Conservation (phyloP, 2,888 invertebrate species). For the Nomada goodeniana region DNA sequence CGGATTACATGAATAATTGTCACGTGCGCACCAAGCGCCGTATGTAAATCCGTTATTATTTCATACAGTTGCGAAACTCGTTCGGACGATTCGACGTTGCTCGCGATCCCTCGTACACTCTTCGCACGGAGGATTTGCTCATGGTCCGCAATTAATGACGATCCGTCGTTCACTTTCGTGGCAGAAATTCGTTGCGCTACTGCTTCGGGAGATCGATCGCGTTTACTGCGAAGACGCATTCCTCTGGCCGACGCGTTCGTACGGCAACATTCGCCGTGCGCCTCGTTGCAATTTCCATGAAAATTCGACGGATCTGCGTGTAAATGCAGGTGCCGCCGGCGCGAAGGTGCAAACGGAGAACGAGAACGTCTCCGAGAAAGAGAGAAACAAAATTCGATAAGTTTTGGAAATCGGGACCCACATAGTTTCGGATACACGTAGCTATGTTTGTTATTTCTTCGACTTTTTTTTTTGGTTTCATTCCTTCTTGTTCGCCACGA, state of each 20-base stretch:
- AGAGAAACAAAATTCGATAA: conserved; percentile 41
- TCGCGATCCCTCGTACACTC: conserved; percentile 37
- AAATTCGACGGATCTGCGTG: too few relatives aligned
- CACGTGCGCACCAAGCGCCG: conserved; percentile 60
- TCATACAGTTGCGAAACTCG: conserved; percentile 63
- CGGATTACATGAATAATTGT: conserved; percentile 72
- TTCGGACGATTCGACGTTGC: conserved; percentile 54
- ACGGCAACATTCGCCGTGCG: background rate
- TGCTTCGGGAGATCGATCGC: conserved; percentile 10
- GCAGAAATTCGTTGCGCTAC: background rate
- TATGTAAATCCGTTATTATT: conserved; percentile 68
- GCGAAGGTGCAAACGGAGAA: too few relatives aligned
- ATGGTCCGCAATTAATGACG: conserved; percentile 45
- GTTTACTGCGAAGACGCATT: background rate
- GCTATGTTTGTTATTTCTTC: background rate
- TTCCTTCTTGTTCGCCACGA: background rate
- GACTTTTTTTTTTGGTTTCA: too few relatives aligned
- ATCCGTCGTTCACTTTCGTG: conserved; percentile 24
- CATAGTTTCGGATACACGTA: conserved; percentile 28
- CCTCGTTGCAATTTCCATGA: too few relatives aligned
- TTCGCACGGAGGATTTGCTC: conserved; percentile 26
- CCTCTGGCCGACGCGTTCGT: background rate
- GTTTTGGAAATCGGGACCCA: conserved; percentile 23
- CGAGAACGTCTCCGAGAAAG: too few relatives aligned
- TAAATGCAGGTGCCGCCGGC: too few relatives aligned